phyloP scores from a whole-genome alignment of 2,888 invertebrate genomes.

The Ctenicera cuprea region DNA sequence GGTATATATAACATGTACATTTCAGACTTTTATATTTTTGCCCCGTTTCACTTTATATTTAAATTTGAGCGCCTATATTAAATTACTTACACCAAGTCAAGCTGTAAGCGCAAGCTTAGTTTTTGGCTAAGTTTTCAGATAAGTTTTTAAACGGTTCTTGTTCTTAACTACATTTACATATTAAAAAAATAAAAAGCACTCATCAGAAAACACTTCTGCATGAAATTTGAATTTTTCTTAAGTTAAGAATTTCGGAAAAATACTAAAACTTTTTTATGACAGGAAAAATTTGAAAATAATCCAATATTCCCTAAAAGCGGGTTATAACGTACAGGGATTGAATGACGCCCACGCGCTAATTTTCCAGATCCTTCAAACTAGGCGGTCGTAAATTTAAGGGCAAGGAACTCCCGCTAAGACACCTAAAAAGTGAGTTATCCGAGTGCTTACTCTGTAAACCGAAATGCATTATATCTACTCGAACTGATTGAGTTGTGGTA shows the following conservation, averaged over 20 bases:
- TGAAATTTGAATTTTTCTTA: no score
- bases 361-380: not conserved
- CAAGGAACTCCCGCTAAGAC: not conserved
- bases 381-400: not conserved
- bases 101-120: not conserved
- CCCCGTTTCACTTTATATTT: constrained; percentile 11
- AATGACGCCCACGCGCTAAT: not conserved
- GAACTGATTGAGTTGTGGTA: constrained; percentile 35
- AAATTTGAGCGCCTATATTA: not conserved
- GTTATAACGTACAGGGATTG: not conserved
- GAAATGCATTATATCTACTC: constrained; percentile 40
- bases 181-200: no score
- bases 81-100: constrained; percentile 14
- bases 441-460: constrained; percentile 35
- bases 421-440: constrained; percentile 19
- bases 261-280: no score
- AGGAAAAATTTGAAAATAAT: no score
- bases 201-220: no score
- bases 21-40: constrained; percentile 9
- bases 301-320: not conserved
- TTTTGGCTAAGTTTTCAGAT: not conserved
- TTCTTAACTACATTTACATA: no score
- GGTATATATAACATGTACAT: constrained; percentile 3
- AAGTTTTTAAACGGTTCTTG: no score
- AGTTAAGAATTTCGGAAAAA: no score